These are phyloP conservation scores for Tenebrosternarchus preto DNA, from an alignment of 2,113 vertebrate genomes.

Conservation along the genomic window DNA sequence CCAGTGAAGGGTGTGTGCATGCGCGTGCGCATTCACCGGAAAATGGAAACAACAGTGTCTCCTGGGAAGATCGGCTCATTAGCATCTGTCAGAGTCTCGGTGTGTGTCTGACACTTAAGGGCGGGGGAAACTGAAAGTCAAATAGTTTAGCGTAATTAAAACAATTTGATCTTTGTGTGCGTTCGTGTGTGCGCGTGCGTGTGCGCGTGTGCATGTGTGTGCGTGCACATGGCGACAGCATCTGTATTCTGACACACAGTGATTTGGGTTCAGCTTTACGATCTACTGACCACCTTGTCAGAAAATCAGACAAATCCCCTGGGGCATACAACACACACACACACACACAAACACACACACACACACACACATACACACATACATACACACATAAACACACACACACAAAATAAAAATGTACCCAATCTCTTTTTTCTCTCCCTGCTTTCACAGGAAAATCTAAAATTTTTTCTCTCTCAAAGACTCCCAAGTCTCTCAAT, in stretches of 20 bases:
- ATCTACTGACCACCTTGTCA: constrained; percentile 16
- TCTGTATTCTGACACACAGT: constrained; percentile 57
- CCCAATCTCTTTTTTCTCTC: neutral
- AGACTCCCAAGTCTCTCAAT: too few relatives aligned
- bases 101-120: neutral
- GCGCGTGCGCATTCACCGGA: neutral
- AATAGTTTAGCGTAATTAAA: constrained; percentile 1
- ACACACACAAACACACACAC: constrained; percentile 28
- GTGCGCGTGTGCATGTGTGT: constrained; percentile 23
- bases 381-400: constrained; percentile 20
- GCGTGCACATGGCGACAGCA: constrained; percentile 23
- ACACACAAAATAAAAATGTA: neutral
- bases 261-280: constrained; percentile 51
- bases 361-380: constrained; percentile 15
- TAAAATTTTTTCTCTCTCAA: too few relatives aligned
- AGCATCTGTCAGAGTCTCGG: neutral
- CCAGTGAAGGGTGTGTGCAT: neutral
- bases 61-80: neutral
- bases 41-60: neutral
- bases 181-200: neutral
- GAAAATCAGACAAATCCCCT: neutral
- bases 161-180: neutral
- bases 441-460: neutral
- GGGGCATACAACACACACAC: neutral
- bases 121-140: neutral